A percentile compares a stretch with the other conserved stretches of the same genome.
Conservation (phyloP, 2,113 vertebrate genomes). For the Prochilodus magdalenae region DNA sequence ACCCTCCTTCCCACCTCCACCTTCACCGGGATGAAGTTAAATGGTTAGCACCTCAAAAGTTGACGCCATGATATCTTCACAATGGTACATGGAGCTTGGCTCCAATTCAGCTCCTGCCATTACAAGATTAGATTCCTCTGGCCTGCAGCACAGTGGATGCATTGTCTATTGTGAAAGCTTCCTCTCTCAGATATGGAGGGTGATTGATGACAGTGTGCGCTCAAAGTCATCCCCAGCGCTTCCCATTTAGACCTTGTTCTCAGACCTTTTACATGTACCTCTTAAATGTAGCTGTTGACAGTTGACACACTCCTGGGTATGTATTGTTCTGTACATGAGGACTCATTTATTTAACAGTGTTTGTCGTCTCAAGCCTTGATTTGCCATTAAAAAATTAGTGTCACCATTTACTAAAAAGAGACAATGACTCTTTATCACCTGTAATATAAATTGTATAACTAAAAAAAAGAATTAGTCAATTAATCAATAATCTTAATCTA, state of each 20-base stretch:
- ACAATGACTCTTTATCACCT: too few relatives aligned
- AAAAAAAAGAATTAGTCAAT: too few relatives aligned
- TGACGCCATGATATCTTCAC: constrained; percentile 50
- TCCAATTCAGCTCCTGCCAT: constrained; percentile 41
- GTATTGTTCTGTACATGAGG: background rate
- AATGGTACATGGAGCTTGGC: constrained; percentile 38
- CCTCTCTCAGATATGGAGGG: background rate
- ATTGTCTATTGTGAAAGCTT: constrained; percentile 28
- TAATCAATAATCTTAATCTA: too few relatives aligned
- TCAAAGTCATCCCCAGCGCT: constrained; percentile 23
- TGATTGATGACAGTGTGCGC: constrained; percentile 21
- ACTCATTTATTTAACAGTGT: background rate
- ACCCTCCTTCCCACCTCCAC: background rate
- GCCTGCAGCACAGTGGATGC: background rate
- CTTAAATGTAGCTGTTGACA: background rate
- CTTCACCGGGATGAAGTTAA: constrained; percentile 34
- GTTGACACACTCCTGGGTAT: background rate
- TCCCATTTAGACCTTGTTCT: constrained; percentile 12
- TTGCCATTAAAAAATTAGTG: too few relatives aligned
- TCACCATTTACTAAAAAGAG: too few relatives aligned
- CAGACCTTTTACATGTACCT: constrained; percentile 9
- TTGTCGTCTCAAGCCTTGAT: too few relatives aligned
- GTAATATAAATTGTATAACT: too few relatives aligned
- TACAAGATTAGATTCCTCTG: constrained; percentile 47
- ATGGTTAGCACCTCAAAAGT: constrained; percentile 33